Evolutionary conservation across 2,888 invertebrate species (phyloP).

Genomic region (Dimorphilus gyrociliatus): DNA sequence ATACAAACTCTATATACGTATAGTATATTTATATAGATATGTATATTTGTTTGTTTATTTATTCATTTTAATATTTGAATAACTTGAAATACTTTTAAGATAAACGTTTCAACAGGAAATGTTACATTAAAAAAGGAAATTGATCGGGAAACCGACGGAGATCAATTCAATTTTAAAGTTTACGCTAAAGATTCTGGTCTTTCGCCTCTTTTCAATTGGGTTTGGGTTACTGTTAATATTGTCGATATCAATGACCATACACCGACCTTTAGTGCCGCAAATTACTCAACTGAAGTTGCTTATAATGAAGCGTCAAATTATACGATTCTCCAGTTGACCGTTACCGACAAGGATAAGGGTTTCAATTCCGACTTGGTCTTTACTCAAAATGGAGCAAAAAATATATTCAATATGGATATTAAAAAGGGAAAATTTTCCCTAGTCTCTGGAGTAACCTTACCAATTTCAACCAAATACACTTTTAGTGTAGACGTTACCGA

Average conservation of each 20-base stretch:
- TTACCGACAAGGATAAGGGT: no score
- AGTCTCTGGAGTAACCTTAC: no score
- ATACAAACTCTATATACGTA: no score
- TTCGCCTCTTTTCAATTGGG: background rate
- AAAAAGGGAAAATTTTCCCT: no score
- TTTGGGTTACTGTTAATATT: background rate
- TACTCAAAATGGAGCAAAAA: no score
- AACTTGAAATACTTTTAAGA: background rate
- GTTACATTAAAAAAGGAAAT: background rate
- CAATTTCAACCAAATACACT: no score
- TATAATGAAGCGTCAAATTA: no score
- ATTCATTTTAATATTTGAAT: background rate
- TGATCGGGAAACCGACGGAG: background rate
- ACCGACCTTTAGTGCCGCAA: background rate
- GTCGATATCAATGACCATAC: background rate
- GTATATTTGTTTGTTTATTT: background rate
- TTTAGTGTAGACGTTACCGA: no score
- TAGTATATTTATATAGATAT: no score
- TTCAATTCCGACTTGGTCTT: no score
- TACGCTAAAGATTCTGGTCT: background rate
- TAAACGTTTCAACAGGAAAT: background rate
- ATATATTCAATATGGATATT: no score
- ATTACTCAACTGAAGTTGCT: background rate
- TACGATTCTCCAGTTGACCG: no score
- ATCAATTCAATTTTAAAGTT: background rate